phyloP scores from a whole-genome alignment of 2,113 vertebrate species.

The Plecturocebus donacophilus region DNA sequence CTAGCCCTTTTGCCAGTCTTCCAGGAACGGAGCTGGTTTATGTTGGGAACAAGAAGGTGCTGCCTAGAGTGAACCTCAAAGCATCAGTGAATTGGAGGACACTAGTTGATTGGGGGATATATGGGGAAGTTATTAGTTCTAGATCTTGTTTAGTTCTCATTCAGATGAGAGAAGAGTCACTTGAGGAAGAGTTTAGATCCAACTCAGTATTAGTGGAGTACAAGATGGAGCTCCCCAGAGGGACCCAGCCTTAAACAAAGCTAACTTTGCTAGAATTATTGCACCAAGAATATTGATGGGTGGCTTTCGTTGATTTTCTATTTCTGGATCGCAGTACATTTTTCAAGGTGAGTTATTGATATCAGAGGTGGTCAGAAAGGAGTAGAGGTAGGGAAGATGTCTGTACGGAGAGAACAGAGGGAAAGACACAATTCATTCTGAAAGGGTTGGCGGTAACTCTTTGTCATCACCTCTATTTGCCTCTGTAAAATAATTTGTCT shows the following conservation, averaged over 20 bases:
- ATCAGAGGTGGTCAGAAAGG: neutral
- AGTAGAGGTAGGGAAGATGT: neutral
- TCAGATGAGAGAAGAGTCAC: neutral
- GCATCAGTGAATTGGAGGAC: neutral
- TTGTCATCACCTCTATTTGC: neutral
- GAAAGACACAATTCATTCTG: neutral
- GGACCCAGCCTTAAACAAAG: neutral
- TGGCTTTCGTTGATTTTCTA: slow-evolving; percentile 15
- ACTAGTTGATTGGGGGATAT: neutral
- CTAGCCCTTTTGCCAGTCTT: no score
- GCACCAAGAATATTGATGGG: neutral
- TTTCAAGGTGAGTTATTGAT: neutral
- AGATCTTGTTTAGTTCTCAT: neutral
- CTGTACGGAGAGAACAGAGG: neutral
- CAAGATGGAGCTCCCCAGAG: neutral
- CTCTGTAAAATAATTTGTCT: neutral
- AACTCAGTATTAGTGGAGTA: neutral
- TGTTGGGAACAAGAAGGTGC: neutral
- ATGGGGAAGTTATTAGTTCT: neutral
- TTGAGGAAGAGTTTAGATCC: neutral
- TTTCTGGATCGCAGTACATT: neutral
- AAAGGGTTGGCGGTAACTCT: neutral
- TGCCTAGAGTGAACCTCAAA: neutral
- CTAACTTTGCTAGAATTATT: neutral
- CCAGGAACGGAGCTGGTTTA: neutral